These are phyloP conservation scores for Perizoma affinitatum DNA, from an alignment of 2,888 invertebrate genomes.

Conservation along the genomic window DNA sequence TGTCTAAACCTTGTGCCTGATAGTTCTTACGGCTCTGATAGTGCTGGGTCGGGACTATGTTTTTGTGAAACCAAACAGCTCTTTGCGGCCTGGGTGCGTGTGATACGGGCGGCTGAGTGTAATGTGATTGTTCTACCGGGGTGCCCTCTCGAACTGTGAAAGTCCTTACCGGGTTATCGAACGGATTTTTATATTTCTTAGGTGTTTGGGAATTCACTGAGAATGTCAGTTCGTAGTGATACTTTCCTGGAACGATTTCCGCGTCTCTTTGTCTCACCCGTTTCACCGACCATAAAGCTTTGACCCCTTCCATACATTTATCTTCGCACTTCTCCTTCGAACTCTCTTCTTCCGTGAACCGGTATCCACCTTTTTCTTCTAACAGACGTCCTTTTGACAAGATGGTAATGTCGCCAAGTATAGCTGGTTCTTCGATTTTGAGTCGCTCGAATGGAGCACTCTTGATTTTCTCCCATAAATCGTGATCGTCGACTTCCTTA, in stretches of 20 bases:
- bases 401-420: constrained; percentile 86
- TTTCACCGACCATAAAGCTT: constrained; percentile 88
- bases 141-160: constrained; percentile 84
- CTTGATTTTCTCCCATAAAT: constrained; percentile 79
- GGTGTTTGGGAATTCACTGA: constrained; percentile 84
- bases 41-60: constrained; percentile 56
- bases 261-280: constrained; percentile 86
- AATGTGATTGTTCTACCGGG: constrained; percentile 53
- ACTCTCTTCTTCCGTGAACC: constrained; percentile 81
- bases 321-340: constrained; percentile 68
- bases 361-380: constrained; percentile 76
- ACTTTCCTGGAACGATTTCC: constrained; percentile 70
- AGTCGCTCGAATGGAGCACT: constrained; percentile 72
- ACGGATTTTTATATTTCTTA: constrained; percentile 71
- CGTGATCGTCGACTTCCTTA: constrained; percentile 70
- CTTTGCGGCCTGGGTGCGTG: constrained; percentile 56
- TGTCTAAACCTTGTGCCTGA: constrained; percentile 61
- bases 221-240: constrained; percentile 87
- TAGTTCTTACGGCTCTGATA: constrained; percentile 52
- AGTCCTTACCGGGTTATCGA: constrained; percentile 84
- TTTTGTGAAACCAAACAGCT: constrained; percentile 72
- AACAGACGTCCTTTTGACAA: constrained; percentile 86
- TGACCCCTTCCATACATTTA: constrained; percentile 78
- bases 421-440: constrained; percentile 69
- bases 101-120: constrained; percentile 37